Evolutionary conservation across 2,888 invertebrate species (phyloP), one percentile per base, ranked within the genome.

Genomic region (Ectropis crepuscularia): DNA sequence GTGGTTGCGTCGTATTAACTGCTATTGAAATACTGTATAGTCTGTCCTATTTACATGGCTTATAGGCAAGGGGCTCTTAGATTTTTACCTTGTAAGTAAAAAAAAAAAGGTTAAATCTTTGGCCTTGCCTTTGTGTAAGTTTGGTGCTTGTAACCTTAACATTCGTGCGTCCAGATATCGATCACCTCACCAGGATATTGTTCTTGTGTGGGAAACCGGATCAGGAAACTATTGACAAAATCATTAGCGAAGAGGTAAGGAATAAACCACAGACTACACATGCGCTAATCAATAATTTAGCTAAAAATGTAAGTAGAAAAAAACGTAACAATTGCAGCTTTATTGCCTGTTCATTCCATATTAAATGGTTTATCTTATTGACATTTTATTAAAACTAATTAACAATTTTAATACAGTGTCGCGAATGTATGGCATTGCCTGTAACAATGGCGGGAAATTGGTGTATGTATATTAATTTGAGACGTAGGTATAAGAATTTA

Each of bases 101-200:
- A n/a, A 28, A 6, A 39, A 42, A 10, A 6, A 6, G 11, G 2
- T 11, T 28, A 42, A 51, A 51, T 41, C 51, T 41, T 0, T 8
- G 7, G 43, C 11, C 36, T 28, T 2, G 4, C 43, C 43, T 86
- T 89, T 90, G 80, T 89, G 86, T 89, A 82, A 82, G 89, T 89
- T 88, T 89, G 85, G 86, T 87, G 92, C 91, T 92, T 92, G 80
- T 90, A 89, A 91, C 93, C 93, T 93, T 93, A 93, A 93, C 93
- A 85, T 86, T 77, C 77, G 83, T 83, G 87, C 88, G 85, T 85
- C 79, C 94, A 97, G 97, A 97, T 94, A 96, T 98, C 94, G 97
- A 97, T 90, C 98, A 97, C 90, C 95, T 98, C 93, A 97, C 96
- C 79, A 95, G 97, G 90, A 97, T 98, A 85, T 95, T 98, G 94